These are phyloP conservation scores for Acanthosepion lycidas DNA, from an alignment of 2,888 invertebrate species.

Conservation along the genomic window DNA sequence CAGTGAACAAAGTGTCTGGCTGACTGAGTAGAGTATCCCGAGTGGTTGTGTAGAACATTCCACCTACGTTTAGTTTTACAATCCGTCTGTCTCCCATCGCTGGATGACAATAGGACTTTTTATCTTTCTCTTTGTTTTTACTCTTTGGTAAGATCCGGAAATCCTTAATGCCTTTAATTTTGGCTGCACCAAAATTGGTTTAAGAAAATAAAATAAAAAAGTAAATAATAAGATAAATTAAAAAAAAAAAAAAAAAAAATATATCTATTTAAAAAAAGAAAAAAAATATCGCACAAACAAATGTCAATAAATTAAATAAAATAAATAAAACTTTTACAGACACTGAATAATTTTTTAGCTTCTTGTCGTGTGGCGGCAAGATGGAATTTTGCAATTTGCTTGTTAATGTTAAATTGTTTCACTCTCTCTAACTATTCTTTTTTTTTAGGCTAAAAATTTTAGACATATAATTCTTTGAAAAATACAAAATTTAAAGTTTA, in stretches of 20 bases:
- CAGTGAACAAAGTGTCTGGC: conserved; percentile 60
- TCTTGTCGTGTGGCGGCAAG: no score
- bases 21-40: conserved; percentile 58
- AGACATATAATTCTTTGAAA: no score
- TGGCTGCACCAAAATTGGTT: not conserved
- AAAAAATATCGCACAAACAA: not conserved
- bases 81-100: conserved; percentile 44
- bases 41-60: conserved; percentile 64
- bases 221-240: not conserved
- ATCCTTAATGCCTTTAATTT: not conserved
- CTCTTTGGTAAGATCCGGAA: not conserved
- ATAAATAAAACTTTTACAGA: no score
- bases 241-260: not conserved
- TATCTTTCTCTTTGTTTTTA: conserved; percentile 12
- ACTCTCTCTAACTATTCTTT: no score
- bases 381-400: no score
- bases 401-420: no score
- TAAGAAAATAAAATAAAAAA: not conserved
- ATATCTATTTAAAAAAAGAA: not conserved
- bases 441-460: no score
- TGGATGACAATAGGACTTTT: not conserved
- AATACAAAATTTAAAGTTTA: no score
- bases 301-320: not conserved
- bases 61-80: conserved; percentile 65
- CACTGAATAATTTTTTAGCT: no score